Base-by-base conservation (phyloP, 2,797 vertebrate genomes). In the Pipistrellus nathusii region DNA sequence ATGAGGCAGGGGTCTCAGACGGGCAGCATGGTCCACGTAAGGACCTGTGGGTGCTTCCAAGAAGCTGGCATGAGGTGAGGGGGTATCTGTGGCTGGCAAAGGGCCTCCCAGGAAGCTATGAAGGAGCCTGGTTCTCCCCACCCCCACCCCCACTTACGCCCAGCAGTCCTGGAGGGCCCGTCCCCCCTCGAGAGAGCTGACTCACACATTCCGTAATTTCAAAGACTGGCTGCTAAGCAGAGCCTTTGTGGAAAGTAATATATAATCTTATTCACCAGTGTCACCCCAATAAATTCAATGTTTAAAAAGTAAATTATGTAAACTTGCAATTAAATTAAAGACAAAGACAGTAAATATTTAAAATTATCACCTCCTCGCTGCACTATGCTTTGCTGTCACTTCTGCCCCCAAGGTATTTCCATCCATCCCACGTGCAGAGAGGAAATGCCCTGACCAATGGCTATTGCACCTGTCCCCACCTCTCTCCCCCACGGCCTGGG, bases 401-500 rank as follows among this genome's bases (percentile, higher is more conserved):
- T 57, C 27, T 44, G 59, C 41, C 2, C 8, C 8, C 12, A 57
- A 48, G 14, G 27, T 21, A 3, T 12, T 41, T 46, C 41, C 8
- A 4, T 3, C 76, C 1, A 3, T n/a, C 30, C 8, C 8, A 0
- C 8, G 21, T 18, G 21, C 4, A 13, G 30, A 12, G 4, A 15
- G 14, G 17, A 51, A 25, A 71, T 3, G 27, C 32, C 20, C 2
- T 1, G 11, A 13, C 15, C 2, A 8, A 2, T 27, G 8, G n/a
- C 35, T 20, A 0, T 3, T 4, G 0, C 2, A 0, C n/a, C 44
- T 27, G 48, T 10, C 8, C 68, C 59, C 32, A 0, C 6, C 23
- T 17, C n/a, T 86, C 64, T 41, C 35, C 1, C 27, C 30, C 73
- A 30, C 51, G 10, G 44, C 10, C 1, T 2, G 10, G 30, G 8